Conservation (phyloP, 2,113 vertebrate species). For the Epinephelus cyanopodus region DNA sequence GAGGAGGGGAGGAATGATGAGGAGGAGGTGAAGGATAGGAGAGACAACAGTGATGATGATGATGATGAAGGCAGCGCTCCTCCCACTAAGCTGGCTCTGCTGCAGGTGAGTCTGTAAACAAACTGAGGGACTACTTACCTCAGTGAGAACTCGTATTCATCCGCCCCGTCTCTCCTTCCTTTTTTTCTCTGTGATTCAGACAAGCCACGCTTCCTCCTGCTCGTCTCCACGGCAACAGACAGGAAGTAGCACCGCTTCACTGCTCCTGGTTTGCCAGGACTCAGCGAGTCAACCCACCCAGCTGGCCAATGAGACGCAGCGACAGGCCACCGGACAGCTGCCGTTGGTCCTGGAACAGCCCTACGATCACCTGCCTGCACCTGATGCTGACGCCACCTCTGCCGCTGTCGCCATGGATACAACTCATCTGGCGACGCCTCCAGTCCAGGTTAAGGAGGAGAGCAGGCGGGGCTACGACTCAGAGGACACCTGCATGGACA, state of each 20-base stretch:
- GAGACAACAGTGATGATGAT: slow-evolving; percentile 26
- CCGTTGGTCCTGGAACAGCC: neutral
- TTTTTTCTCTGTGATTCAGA: slow-evolving; percentile 14
- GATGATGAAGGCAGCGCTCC: slow-evolving; percentile 62
- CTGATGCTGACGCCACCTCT: neutral
- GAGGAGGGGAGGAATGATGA: neutral
- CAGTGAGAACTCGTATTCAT: neutral
- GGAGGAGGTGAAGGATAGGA: slow-evolving; percentile 23
- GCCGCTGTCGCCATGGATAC: slow-evolving; percentile 38
- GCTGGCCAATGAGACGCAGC: slow-evolving; percentile 42
- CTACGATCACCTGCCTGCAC: too few species aligned
- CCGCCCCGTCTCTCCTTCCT: neutral
- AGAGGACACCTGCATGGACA: slow-evolving; percentile 83
- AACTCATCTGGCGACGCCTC: neutral
- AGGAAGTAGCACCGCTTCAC: slow-evolving; percentile 17
- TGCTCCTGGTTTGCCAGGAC: slow-evolving; percentile 58
- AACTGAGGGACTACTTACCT: slow-evolving; percentile 9
- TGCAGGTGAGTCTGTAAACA: slow-evolving; percentile 57
- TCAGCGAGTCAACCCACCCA: neutral
- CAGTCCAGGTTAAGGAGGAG: slow-evolving; percentile 79
- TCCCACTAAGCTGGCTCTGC: slow-evolving; percentile 65
- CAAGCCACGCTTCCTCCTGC: slow-evolving; percentile 42
- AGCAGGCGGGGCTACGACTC: slow-evolving; percentile 37
- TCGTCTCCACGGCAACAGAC: slow-evolving; percentile 51
- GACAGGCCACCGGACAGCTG: slow-evolving; percentile 14